Evolutionary conservation across 2,888 invertebrate species (phyloP), one percentile per base, ranked within the genome.

Genomic region (Calameuta idolon): DNA sequence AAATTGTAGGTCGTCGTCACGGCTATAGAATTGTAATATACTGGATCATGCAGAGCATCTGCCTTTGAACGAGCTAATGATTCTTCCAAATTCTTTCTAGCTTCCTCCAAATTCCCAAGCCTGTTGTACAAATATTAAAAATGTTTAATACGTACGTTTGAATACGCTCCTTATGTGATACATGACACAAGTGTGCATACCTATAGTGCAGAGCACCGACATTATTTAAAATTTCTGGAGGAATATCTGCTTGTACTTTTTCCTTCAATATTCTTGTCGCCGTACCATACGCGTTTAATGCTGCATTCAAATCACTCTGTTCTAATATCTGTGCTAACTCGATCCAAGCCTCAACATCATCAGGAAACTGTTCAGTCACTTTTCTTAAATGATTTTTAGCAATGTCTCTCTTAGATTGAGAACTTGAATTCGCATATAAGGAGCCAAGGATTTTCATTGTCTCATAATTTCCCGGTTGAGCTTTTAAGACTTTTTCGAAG

Each of bases 381-480:
- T 99, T 99, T 90, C 97, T 96, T 76, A 99, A 93, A 92, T 98
- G 98, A 86, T 96, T 97, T 90, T 98, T 96, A 0, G 99, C 99
- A 82, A 97, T 97, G 86, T 98, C 98, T 12, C 98, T 93, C 91
- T 98, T 97, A 0, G 97, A 96, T 89, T 98, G 97, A 4, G 97
- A 97, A 30, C 94, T 93, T 0, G 97, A 97, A 88, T 95, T 96
- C 0, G 99, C 98, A 91, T 99, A 99, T 0, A 99, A 93, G 0
- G 99, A 98, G 2, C 99, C 99, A 12, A 99, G 94, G 85, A 99
- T 99, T 93, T 99, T 99, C 98, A 99, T 98, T 0, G 99, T 99
- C 92, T 99, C 99, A 89, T 99, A 99, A 93, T 99, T 99, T 68
- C 98, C 98, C 0, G 99, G 98, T 90, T 98, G 98, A 0, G 95